These are phyloP conservation scores for Pedicia rivosa DNA, from an alignment of 2,888 invertebrate genomes.

Conservation along the genomic window DNA sequence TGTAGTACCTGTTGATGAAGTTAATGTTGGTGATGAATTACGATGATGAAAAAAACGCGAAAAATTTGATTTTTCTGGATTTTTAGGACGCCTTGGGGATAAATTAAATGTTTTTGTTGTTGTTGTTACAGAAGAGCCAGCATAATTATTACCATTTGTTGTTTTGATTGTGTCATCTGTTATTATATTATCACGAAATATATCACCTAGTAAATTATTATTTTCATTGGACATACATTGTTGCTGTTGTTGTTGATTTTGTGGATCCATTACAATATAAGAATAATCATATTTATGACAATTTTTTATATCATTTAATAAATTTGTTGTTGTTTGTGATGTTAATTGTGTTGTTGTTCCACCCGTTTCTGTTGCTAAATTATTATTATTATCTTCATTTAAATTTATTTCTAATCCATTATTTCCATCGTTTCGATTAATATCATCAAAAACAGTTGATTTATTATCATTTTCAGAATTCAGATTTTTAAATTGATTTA, in stretches of 20 bases:
- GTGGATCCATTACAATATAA: neutral
- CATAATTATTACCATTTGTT: no score
- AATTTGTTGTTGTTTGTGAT: no score
- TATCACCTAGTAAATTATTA: constrained; percentile 1
- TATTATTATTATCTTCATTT: neutral
- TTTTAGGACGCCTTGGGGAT: constrained; percentile 3
- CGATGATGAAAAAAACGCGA: constrained; percentile 4
- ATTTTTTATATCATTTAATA: no score
- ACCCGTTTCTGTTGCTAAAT: neutral
- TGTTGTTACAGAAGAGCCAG: no score
- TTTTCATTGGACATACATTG: no score
- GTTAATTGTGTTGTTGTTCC: no score
- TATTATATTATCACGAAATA: constrained; percentile 1
- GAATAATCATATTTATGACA: no score
- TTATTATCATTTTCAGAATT: neutral
- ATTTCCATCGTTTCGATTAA: neutral
- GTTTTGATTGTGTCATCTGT: constrained; percentile 1
- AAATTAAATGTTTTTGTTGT: constrained; percentile 4
- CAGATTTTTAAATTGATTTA: no score
- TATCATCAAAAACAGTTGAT: neutral
- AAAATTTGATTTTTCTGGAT: constrained; percentile 5
- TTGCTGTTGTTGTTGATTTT: neutral
- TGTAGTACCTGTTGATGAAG: neutral
- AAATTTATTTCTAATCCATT: neutral
- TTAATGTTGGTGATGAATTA: constrained; percentile 5